Conservation (phyloP, 2,888 invertebrate genomes). For the Oscheius sp. region DNA sequence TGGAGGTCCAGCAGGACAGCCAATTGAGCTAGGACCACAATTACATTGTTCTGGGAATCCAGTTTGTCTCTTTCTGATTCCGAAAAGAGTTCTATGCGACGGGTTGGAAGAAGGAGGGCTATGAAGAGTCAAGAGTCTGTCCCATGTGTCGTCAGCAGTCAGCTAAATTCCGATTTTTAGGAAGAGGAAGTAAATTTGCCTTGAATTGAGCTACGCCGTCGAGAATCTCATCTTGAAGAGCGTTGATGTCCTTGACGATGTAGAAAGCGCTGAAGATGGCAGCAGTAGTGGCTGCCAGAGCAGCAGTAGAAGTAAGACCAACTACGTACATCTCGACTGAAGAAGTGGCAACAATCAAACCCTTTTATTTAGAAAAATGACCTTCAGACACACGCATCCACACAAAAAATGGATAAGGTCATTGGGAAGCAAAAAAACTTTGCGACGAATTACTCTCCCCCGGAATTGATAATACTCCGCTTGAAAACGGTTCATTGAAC, state of each 20-base stretch:
- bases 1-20: slow-evolving; percentile 57
- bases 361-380: not conserved
- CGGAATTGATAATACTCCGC: too few species aligned
- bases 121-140: slow-evolving; percentile 43
- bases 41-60: slow-evolving; percentile 42
- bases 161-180: slow-evolving; percentile 27
- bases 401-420: slow-evolving; percentile 3
- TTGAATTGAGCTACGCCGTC: slow-evolving; percentile 47
- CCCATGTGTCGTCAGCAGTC: slow-evolving; percentile 54
- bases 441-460: too few species aligned
- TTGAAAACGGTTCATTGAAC: not conserved
- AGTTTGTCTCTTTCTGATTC: slow-evolving; percentile 15
- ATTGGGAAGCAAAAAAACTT: not conserved
- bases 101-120: slow-evolving; percentile 35
- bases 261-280: slow-evolving; percentile 43
- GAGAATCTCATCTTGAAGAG: slow-evolving; percentile 44
- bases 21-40: slow-evolving; percentile 47
- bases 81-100: slow-evolving; percentile 41
- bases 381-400: slow-evolving; percentile 4
- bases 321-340: slow-evolving; percentile 29
- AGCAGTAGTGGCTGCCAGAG: slow-evolving; percentile 40
- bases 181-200: slow-evolving; percentile 16
- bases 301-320: slow-evolving; percentile 44
- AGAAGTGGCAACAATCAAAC: too few species aligned
- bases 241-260: slow-evolving; percentile 51